Conservation (phyloP, 2,888 invertebrate genomes). For the Drosophila colorata region DNA sequence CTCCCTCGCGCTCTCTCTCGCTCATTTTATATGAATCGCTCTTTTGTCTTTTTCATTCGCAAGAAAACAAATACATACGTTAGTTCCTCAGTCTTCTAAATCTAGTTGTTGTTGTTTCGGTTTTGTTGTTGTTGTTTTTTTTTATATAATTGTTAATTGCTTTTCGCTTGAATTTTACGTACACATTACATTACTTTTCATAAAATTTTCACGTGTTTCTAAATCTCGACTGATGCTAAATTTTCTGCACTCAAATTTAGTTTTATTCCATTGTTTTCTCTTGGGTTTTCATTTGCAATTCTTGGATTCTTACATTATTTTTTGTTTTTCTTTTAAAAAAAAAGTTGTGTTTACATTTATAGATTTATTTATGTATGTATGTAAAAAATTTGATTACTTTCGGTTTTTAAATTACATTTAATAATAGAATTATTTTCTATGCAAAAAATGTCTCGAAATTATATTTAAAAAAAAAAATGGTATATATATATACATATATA, state of each 20-base stretch:
- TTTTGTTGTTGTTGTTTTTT: constrained; percentile 44
- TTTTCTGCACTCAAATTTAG: constrained; percentile 1
- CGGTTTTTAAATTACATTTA: constrained; percentile 70
- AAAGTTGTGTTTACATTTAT: constrained; percentile 74
- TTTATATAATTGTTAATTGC: constrained; percentile 64
- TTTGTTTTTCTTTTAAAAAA: constrained; percentile 41
- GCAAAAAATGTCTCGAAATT: constrained; percentile 60
- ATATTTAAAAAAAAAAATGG: constrained; percentile 44
- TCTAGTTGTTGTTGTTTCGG: constrained; percentile 64
- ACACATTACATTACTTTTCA: constrained; percentile 61
- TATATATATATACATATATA: constrained; percentile 31
- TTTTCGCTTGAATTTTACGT: constrained; percentile 71
- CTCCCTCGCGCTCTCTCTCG: constrained; percentile 1
- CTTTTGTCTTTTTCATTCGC: constrained; percentile 29
- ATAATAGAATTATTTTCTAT: constrained; percentile 70
- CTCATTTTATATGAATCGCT: constrained; percentile 14
- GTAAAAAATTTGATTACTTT: constrained; percentile 79
- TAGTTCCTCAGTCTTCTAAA: constrained; percentile 78
- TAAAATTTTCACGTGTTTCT: constrained; percentile 22
- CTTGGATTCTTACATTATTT: constrained; percentile 47
- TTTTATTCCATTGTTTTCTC: constrained; percentile 7
- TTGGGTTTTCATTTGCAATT: constrained; percentile 18
- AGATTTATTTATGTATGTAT: constrained; percentile 72
- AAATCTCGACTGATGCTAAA: constrained; percentile 13
- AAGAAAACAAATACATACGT: constrained; percentile 57